Conservation (phyloP, 1,140 invertebrate genomes). For the Coptotermes formosanus region DNA sequence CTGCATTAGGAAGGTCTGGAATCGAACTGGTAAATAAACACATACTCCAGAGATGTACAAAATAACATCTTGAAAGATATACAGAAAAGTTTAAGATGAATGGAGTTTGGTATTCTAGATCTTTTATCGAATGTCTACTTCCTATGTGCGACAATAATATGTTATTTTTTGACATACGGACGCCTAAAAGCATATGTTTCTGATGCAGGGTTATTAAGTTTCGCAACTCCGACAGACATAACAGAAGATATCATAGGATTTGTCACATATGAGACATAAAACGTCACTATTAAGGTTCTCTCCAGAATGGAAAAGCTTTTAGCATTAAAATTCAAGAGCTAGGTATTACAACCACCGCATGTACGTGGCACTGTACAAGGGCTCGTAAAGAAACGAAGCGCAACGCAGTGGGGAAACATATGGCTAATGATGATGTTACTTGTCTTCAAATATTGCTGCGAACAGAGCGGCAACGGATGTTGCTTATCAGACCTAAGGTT, state of each 20-base stretch:
- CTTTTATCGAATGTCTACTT: background rate
- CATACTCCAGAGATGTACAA: too few relatives aligned
- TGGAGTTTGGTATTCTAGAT: background rate
- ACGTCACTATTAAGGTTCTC: background rate
- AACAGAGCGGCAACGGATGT: background rate
- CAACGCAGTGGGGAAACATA: background rate
- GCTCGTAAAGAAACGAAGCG: background rate
- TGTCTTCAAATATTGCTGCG: background rate
- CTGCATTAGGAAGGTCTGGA: too few relatives aligned
- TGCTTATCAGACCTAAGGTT: background rate
- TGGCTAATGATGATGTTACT: constrained; percentile 13
- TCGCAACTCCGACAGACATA: background rate
- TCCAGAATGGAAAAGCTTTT: background rate
- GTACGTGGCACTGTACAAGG: background rate
- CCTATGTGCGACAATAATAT: background rate
- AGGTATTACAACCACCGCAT: background rate
- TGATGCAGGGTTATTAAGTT: background rate
- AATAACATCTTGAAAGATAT: background rate
- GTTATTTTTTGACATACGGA: background rate
- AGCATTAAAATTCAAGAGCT: constrained; percentile 5
- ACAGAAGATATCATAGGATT: background rate
- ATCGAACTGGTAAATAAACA: too few relatives aligned
- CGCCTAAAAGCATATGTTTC: background rate
- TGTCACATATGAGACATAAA: background rate
- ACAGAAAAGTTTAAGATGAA: background rate